Evolutionary conservation across 2,113 vertebrate species (phyloP).

Genomic region (Rhea americana): DNA sequence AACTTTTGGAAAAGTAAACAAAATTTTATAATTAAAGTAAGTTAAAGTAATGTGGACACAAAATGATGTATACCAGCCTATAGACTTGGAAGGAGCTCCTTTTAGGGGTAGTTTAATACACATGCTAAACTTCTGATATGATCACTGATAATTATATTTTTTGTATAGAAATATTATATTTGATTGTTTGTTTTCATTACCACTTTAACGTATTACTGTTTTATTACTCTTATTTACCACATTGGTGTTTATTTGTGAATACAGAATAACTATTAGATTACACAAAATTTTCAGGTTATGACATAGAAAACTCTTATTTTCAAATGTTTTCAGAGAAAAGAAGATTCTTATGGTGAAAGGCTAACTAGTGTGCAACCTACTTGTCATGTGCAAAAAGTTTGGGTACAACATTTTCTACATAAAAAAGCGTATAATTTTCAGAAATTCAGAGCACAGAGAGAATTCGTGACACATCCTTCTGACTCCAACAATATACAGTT

Average conservation of each 20-base stretch:
- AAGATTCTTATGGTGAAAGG: neutral
- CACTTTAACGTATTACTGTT: neutral
- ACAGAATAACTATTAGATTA: neutral
- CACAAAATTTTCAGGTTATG: neutral
- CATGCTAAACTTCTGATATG: neutral
- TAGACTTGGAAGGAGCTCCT: neutral
- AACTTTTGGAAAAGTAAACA: neutral
- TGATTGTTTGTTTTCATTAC: neutral
- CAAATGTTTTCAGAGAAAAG: neutral
- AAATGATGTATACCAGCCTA: accelerated
- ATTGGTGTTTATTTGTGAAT: neutral
- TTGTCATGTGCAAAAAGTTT: neutral
- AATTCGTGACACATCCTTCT: neutral
- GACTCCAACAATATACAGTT: accelerated
- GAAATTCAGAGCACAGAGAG: neutral
- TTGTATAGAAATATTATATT: neutral
- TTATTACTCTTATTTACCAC: neutral
- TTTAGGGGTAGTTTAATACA: neutral
- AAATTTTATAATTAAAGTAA: neutral
- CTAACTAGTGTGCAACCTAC: neutral
- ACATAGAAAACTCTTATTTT: neutral
- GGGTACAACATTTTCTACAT: neutral
- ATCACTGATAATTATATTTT: neutral
- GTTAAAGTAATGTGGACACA: neutral
- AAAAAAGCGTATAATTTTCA: neutral